phyloP scores from a whole-genome alignment of 2,113 vertebrate species.

The Vulpes ferrilata region DNA sequence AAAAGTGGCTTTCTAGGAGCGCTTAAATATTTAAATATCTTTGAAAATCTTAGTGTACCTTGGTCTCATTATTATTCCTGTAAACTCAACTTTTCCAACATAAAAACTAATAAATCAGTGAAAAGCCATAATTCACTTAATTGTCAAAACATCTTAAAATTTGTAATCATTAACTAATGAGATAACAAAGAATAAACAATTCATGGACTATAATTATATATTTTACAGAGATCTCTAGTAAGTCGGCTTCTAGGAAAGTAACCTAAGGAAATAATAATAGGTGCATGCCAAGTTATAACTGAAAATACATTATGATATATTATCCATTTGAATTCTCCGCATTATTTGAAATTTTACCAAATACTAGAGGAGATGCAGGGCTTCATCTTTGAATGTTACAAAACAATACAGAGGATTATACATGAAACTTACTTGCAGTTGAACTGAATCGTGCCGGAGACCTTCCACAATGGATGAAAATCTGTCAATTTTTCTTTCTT shows the following conservation, averaged over 20 bases:
- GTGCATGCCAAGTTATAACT: not conserved
- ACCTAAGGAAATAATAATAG: not conserved
- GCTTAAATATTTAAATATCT: not conserved
- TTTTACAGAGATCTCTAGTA: not conserved
- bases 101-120: slow-evolving; percentile 1
- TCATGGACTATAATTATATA: not conserved
- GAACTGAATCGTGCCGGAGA: slow-evolving; percentile 93
- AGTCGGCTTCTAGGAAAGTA: not conserved
- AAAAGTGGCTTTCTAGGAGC: not conserved
- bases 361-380: not conserved
- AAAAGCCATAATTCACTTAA: not conserved
- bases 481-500: slow-evolving; percentile 92
- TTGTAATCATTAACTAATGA: not conserved
- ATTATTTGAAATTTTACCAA: not conserved
- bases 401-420: not conserved
- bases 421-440: slow-evolving; percentile 93
- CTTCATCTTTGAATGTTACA: not conserved
- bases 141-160: not conserved
- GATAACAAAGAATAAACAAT: not conserved
- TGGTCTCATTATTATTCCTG: not conserved
- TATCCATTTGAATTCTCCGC: not conserved
- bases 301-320: not conserved
- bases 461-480: slow-evolving; percentile 96
- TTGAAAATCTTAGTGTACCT: not conserved
- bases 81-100: slow-evolving; percentile 7